Base-by-base conservation (phyloP, 2,797 vertebrate species). In the Acanthurus leucopareius region DNA sequence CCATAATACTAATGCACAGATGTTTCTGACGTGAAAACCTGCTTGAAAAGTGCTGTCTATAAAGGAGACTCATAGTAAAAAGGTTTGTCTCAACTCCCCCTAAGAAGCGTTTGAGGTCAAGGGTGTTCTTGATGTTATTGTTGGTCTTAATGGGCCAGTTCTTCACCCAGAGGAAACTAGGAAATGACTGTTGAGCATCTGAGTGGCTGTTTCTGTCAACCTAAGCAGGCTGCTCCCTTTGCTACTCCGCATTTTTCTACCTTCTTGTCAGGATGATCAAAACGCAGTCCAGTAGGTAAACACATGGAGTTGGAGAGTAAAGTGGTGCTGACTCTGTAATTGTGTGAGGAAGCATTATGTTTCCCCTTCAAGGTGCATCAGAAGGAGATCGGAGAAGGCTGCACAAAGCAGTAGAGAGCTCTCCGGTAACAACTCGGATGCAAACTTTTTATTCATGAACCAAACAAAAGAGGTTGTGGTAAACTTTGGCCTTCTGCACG, bases 251-350 rank as follows among this genome's bases (percentile, higher is more conserved):
- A 15, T 69, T 81, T 81, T 68, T 79, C 65, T 22, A 52, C 58
- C 65, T 69, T 11, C 74, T 68, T 86, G 84, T 88, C 83, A 81
- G 52, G 73, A 38, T 76, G 72, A 88, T 85, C 73, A 83, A 85
- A 89, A 82, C 77, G 71, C 75, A 81, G 71, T 77, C 82, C 52
- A 70, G 73, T 48, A 62, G 69, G 64, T 83, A 86, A 88, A 88
- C 69, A 84, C 69, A 63, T 45, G 71, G 47, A 45, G 75, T 49
- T 52, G 47, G 9, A 19, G 8, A 60, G 65, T 25, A 65, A 79
- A 80, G 71, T 73, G 60, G 45, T 82, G 79, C 76, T 73, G 85
- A 86, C 66, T 40, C 67, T 72, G 69, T 78, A 71, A 73, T 42
- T 69, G 40, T 75, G 75, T 32, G 47, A 62, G n/a, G 69, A 28